Evolutionary conservation across 2,888 invertebrate genomes (phyloP), one percentile per base, ranked within the genome.

Genomic region (Hyalella azteca): DNA sequence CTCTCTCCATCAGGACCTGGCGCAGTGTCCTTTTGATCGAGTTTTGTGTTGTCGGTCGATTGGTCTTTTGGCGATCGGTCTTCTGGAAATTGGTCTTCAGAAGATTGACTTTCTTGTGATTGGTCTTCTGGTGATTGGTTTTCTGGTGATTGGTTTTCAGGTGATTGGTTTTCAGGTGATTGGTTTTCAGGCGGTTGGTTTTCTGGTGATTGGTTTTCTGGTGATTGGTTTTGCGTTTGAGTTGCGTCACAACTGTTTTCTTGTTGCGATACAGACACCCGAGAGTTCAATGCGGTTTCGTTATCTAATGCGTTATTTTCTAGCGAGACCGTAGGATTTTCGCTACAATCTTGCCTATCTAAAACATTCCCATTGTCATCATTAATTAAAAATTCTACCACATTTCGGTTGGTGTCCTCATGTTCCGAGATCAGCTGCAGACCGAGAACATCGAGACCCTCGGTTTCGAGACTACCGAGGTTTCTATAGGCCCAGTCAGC

Each of bases 311-410:
- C n/a, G n/a, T n/a, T n/a, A n/a, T n/a, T n/a, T n/a, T n/a, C n/a
- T n/a, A n/a, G n/a, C n/a, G n/a, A n/a, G n/a, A n/a, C n/a, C n/a
- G n/a, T n/a, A n/a, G n/a, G n/a, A n/a, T n/a, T n/a, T n/a, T n/a
- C n/a, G n/a, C n/a, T n/a, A n/a, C n/a, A n/a, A n/a, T n/a, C n/a
- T n/a, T n/a, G n/a, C n/a, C n/a, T n/a, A n/a, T n/a, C n/a, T n/a
- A n/a, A n/a, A n/a, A n/a, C n/a, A 54, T 54, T 54, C 29, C 54
- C 54, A 22, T 54, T 54, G 26, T 54, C 54, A 54, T 54, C 54
- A n/a, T n/a, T n/a, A n/a, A n/a, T n/a, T n/a, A n/a, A n/a, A n/a
- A n/a, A n/a, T n/a, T n/a, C n/a, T n/a, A n/a, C n/a, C n/a, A n/a
- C n/a, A n/a, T n/a, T n/a, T n/a, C n/a, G n/a, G n/a, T n/a, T n/a